Base-by-base conservation (phyloP, 2,797 vertebrate genomes). In the Neoniphon sammara region DNA sequence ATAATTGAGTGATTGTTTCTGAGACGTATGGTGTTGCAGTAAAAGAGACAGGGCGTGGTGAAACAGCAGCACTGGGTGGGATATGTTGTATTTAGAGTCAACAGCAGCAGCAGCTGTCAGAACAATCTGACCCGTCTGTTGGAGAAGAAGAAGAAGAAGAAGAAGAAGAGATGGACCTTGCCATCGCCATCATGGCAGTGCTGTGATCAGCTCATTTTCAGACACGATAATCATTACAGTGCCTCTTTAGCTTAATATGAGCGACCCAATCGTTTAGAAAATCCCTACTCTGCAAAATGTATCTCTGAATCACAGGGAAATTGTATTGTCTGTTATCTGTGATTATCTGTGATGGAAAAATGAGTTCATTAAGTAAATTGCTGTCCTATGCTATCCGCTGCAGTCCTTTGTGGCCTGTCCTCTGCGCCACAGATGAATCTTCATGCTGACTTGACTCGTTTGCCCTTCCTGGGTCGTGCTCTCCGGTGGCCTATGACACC, bases 1-100 rank as follows among this genome's bases (percentile, higher is more conserved):
- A 83, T 87, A 82, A 87, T 79, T 67, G 65, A 85, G 53, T 73
- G 66, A 71, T 73, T 79, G 70, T 85, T 75, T 81, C 75, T 77
- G 34, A 83, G 49, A 71, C 4, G 70, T 54, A 60, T 66, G 53
- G 27, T 68, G 27, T 60, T 77, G 68, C 50, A 54, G 44, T 23
- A 57, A 53, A 73, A 20, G 12, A 20, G 46, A 56, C 67, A 64
- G 75, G 84, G 73, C 21, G 78, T 79, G 75, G 80, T 68, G 27
- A 54, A 72, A 60, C 66, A n/a, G 56, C n/a, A 55, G 54, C 8
- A 46, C 18, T n/a, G 34, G 20, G 20, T 0, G 11, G 66, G 21
- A 62, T 53, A 30, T 31, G 71, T 42, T 30, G 49, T 42, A 73
- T 56, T 14, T 11, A 44, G 42, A 15, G 4, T 44, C 15, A 27